Evolutionary conservation across 2,113 vertebrate species (phyloP).

Genomic region (Corynorhinus townsendii): DNA sequence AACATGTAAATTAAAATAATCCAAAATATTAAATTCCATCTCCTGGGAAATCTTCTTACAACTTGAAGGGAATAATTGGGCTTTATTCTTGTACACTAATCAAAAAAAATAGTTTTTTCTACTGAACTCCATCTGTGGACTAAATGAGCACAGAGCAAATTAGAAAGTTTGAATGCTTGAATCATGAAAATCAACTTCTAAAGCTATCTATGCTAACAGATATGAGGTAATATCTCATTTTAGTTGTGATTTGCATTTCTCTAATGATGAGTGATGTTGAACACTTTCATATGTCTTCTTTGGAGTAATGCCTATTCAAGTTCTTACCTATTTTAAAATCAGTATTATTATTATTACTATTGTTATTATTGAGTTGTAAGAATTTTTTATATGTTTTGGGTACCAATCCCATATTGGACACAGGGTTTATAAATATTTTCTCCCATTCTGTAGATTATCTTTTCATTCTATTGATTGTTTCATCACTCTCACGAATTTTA

Average conservation of each 20-base stretch:
- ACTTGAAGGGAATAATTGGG: not conserved
- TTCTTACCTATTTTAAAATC: not conserved
- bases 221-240: not conserved
- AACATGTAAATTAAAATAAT: not conserved
- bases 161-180: not conserved
- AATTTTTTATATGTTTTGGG: not conserved
- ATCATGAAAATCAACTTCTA: not conserved
- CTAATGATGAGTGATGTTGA: not conserved
- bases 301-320: not conserved
- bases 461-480: not conserved
- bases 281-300: not conserved
- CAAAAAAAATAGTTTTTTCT: not conserved
- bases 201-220: not conserved
- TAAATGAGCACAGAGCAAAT: not conserved
- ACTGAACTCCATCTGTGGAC: not conserved
- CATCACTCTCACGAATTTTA: not conserved
- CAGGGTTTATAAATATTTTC: not conserved
- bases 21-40: not conserved
- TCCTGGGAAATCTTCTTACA: not conserved
- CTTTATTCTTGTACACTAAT: constrained; percentile 15
- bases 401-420: not conserved
- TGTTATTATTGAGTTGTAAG: not conserved
- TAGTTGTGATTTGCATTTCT: not conserved
- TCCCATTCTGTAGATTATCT: not conserved
- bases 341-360: not conserved